Evolutionary conservation across 2,797 vertebrate genomes (phyloP).

Genomic region (Echiichthys vipera): DNA sequence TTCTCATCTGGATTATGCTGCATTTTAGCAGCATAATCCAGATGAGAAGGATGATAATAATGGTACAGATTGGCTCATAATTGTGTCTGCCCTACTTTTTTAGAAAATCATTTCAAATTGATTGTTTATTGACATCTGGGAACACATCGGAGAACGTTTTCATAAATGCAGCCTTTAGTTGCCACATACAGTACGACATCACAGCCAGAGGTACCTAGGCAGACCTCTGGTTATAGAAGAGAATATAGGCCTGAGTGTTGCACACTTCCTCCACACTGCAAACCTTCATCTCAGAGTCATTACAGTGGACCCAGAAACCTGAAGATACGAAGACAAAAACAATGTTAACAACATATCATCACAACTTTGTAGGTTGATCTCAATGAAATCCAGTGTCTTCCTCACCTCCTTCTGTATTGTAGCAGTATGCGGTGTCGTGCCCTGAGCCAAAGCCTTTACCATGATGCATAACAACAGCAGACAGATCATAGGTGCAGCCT

Average conservation of each 20-base stretch:
- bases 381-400: constrained; percentile 44
- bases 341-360: background rate
- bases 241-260: constrained; percentile 99
- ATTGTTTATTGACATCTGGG: constrained; percentile 57
- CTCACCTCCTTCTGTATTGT: constrained; percentile 99
- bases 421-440: constrained; percentile 99
- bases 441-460: constrained; percentile 99
- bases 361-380: background rate
- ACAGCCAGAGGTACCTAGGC: constrained; percentile 86
- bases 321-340: constrained; percentile 31
- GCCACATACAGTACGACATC: constrained; percentile 79
- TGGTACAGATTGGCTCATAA: constrained; percentile 25
- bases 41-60: too few relatives aligned
- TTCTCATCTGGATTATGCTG: constrained; percentile 27
- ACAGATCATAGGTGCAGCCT: constrained; percentile 97
- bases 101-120: constrained; percentile 46
- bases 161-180: constrained; percentile 74
- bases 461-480: constrained; percentile 99
- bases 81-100: constrained; percentile 42
- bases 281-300: constrained; percentile 99
- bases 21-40: too few relatives aligned
- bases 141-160: constrained; percentile 58
- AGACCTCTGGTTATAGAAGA: constrained; percentile 99
- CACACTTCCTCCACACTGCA: constrained; percentile 99
- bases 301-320: constrained; percentile 99